Base-by-base conservation (phyloP, 2,113 vertebrate species). In the Petromus typicus region DNA sequence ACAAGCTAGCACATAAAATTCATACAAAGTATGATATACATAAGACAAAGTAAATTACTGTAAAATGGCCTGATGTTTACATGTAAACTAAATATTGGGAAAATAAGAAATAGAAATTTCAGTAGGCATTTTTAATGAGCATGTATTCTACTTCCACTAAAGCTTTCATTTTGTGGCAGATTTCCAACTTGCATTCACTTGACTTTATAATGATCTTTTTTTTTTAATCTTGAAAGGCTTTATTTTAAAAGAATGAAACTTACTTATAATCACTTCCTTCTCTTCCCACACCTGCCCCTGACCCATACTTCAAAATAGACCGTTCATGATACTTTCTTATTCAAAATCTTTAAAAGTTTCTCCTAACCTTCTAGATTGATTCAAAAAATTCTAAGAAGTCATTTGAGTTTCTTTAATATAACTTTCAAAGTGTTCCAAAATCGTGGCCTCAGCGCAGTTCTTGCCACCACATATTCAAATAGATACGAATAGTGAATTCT, bases 361-460 rank as follows among this genome's bases (percentile, higher is more conserved):
- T 20, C 57, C 90, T 88, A 86, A 83, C 22, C 43, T 93, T 84
- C 30, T 30, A 92, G 80, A 92, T 75, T 79, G 92, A 89, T 96
- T 86, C 73, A 86, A 81, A 61, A 4, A 34, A 2, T 7, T 63
- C 86, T 85, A 91, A 45, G 23, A 78, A 34, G 48, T 1, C 54
- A 92, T 67, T 86, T 16, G 84, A 66, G 34, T 80, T 90, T 90
- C n/a, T 86, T 80, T 75, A 54, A 43, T 5, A 73, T 84, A 78
- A 66, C 75, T 93, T 96, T 86, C 61, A 86, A 97, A 86, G 23
- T 71, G 34, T 91, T 96, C 20, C 51, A 91, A 73, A 69, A 66
- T n/a, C 69, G 40, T 89, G 16, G 34, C 14, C 22, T 23, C 5
- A n/a, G 30, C 32, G 75, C 45, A 59, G 27, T 32, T 83, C 57